Base-by-base conservation (phyloP, 92 coral and sea anemone genomes). In the Anthopleura xanthogrammica region DNA sequence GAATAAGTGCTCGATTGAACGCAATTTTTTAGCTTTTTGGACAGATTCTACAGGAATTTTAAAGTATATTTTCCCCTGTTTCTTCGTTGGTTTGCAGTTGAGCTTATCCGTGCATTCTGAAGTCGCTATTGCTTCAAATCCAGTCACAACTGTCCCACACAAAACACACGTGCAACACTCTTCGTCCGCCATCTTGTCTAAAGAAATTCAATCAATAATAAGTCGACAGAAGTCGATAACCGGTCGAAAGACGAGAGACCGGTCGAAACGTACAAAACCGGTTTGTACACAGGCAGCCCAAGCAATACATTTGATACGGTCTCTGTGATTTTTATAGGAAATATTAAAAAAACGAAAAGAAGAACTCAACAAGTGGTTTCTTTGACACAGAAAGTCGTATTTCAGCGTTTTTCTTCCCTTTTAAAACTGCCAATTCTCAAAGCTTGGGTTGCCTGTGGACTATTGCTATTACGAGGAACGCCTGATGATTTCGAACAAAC, bases 111-210 rank as follows among this genome's bases (percentile, higher is more conserved):
- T 73, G 88, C 99, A 96, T 86, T 96, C 99, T 48, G 79, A 72
- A 11, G 79, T 94, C 29, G 98, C 89, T 66, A 96, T 84, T 12
- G 90, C 79, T 79, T 96, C 99, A 46, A 96, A 87, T n/a, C 99
- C 99, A 2, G 97, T 92, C 8, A 92, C 85, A 20, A 94, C 99
- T 48, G 99, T 96, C 0, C 98, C 98, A 72, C 99, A 96, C 12
- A 95, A 79, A 6, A 79, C 79, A 2, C 92, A 93, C 79, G 82
- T 77, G 79, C 65, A 57, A 75, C 42, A 46, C 68, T 42, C 88
- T 7, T 24, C 60, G 85, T 82, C 95, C 88, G 94, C 98, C 98
- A 94, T 94, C 74, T 90, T 93, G 75, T 41, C 52, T 62, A 3
- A 0, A 64, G 56, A 23, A 42, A 3, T 65, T 22, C 40, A 52